Percentiles rank a stretch among this genome's conserved stretches.
Evolutionary conservation across 1,140 invertebrate species (phyloP).

Genomic region (Cyclargus thomasi): DNA sequence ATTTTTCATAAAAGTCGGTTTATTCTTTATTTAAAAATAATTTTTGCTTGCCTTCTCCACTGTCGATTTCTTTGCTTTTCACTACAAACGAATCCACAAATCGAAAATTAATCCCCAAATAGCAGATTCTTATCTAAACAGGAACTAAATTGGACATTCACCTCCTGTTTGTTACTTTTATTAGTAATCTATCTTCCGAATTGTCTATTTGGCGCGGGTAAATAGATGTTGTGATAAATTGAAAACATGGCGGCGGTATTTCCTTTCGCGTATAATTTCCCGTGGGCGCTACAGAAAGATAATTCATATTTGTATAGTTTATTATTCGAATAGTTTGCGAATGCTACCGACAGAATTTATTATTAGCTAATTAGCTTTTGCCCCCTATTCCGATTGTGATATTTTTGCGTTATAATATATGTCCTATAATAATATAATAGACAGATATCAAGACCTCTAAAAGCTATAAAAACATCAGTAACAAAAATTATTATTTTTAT

Average conservation of each 20-base stretch:
- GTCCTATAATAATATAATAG: too few species aligned
- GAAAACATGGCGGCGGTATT: slow-evolving; percentile 32
- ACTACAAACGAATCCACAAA: too few species aligned
- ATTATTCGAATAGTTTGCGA: neutral
- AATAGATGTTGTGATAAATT: slow-evolving; percentile 25
- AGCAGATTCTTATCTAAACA: slow-evolving; percentile 22
- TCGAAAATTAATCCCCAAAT: neutral
- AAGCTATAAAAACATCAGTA: neutral
- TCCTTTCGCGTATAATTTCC: slow-evolving; percentile 53
- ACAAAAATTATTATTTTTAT: neutral
- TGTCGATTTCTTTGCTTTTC: too few species aligned
- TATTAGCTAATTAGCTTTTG: too few species aligned
- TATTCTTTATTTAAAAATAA: too few species aligned
- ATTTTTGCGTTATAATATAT: too few species aligned
- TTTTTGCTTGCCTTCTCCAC: too few species aligned
- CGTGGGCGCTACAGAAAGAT: slow-evolving; percentile 27
- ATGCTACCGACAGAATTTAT: neutral
- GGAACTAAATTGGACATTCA: slow-evolving; percentile 15
- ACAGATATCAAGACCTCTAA: too few species aligned
- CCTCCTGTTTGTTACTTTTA: neutral
- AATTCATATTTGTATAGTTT: slow-evolving; percentile 10
- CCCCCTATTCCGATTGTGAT: too few species aligned
- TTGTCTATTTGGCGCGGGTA: slow-evolving; percentile 6
- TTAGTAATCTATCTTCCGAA: neutral
- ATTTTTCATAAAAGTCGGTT: too few species aligned